Evolutionary conservation across 2,888 invertebrate species (phyloP).

Genomic region (Asteroscopus sphinx): DNA sequence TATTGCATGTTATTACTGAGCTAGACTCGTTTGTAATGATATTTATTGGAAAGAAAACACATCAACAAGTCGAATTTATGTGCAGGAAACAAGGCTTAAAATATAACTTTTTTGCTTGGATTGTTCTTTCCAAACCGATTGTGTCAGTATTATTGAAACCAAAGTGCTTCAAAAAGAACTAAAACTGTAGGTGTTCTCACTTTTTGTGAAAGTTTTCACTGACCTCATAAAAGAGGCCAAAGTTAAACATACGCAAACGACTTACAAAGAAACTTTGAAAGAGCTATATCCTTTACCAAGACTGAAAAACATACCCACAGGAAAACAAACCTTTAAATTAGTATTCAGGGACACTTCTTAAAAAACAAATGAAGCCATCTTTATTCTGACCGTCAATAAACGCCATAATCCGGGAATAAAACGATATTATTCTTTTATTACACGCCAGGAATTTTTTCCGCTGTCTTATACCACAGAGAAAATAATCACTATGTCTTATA

Average conservation of each 20-base stretch:
- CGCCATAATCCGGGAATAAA: conserved; percentile 15
- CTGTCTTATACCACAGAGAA: too few relatives aligned
- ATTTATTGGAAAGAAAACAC: conserved; percentile 27
- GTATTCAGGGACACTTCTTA: conserved; percentile 11
- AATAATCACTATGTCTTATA: too few relatives aligned
- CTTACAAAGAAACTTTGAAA: too few relatives aligned
- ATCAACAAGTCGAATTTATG: conserved; percentile 29
- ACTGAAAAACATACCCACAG: background rate
- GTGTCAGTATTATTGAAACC: background rate
- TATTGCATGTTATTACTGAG: conserved; percentile 9
- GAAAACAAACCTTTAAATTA: conserved; percentile 5
- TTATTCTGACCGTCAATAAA: conserved; percentile 30
- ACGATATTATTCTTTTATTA: conserved; percentile 37
- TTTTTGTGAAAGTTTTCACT: background rate
- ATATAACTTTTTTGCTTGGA: conserved; percentile 16
- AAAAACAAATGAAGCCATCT: conserved; percentile 17
- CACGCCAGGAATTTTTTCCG: too few relatives aligned
- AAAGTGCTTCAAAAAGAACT: conserved; percentile 3
- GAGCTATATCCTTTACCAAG: background rate
- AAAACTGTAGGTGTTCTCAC: background rate
- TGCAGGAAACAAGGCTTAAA: conserved; percentile 1
- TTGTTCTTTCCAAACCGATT: conserved; percentile 3
- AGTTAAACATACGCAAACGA: too few relatives aligned
- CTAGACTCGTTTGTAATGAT: conserved; percentile 23
- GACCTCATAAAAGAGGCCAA: background rate